These are phyloP conservation scores for Erythrocercus mccallii DNA, from an alignment of 2,113 vertebrate genomes.

Conservation along the genomic window DNA sequence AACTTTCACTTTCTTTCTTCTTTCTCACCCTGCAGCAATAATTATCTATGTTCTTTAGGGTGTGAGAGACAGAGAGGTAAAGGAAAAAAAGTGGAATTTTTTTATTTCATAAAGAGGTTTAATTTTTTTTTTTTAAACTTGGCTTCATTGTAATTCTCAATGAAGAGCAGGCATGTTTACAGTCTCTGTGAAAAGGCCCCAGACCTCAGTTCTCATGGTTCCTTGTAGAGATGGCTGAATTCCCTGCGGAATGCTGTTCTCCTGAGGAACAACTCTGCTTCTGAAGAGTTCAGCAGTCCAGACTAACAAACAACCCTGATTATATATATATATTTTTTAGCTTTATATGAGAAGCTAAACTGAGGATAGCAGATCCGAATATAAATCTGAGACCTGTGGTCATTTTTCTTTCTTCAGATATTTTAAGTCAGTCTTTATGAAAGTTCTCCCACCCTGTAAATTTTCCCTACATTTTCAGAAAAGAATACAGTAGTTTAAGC, in stretches of 20 bases:
- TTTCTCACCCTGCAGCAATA: slow-evolving; percentile 10
- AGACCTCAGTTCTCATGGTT: background rate
- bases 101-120: background rate
- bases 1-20: background rate
- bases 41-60: background rate
- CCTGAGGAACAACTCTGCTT: background rate
- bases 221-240: background rate
- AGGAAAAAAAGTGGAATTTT: background rate
- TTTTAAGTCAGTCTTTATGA: background rate
- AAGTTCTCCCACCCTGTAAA: background rate
- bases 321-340: background rate
- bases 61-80: background rate
- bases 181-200: background rate
- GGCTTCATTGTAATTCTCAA: background rate
- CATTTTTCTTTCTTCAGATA: background rate
- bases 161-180: background rate
- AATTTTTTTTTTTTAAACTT: background rate
- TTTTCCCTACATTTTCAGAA: background rate
- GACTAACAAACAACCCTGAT: background rate
- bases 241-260: background rate
- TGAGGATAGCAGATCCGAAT: background rate
- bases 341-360: background rate
- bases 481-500: background rate
- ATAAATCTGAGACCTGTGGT: background rate
- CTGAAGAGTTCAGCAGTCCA: background rate